Evolutionary conservation across 2,113 vertebrate species (phyloP).

Genomic region (Sinocyclocheilus rhinocerous): DNA sequence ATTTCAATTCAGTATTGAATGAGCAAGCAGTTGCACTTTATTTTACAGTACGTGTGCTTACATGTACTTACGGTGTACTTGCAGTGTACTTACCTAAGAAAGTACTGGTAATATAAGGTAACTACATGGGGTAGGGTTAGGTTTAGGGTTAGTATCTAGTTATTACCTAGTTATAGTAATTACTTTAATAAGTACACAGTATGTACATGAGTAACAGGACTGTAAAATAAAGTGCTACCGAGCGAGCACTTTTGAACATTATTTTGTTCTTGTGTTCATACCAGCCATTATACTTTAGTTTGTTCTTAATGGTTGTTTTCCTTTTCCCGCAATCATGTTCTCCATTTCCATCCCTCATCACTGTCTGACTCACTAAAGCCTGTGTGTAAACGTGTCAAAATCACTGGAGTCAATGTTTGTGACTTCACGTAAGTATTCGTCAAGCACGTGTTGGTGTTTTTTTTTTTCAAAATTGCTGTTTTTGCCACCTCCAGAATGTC

Average conservation of each 20-base stretch:
- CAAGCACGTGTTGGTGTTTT: neutral
- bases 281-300: constrained; percentile 28
- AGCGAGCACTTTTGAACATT: constrained; percentile 26
- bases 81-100: too few relatives aligned
- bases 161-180: too few relatives aligned
- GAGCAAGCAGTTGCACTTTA: neutral
- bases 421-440: constrained; percentile 45
- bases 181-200: too few relatives aligned
- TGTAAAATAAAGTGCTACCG: too few relatives aligned
- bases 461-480: neutral
- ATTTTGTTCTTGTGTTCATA: constrained; percentile 30
- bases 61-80: too few relatives aligned
- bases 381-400: constrained; percentile 36
- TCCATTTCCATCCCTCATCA: constrained; percentile 52
- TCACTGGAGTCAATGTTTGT: constrained; percentile 36
- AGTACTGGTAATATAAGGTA: too few relatives aligned
- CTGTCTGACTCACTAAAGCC: constrained; percentile 53
- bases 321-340: constrained; percentile 43
- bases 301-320: constrained; percentile 46
- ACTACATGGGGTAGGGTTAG: too few relatives aligned
- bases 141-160: too few relatives aligned
- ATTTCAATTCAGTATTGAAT: neutral
- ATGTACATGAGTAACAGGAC: too few relatives aligned
- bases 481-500: neutral
- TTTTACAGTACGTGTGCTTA: too few relatives aligned